These are phyloP conservation scores for Flexamia atlantica DNA, from an alignment of 2,888 invertebrate genomes.

Conservation along the genomic window DNA sequence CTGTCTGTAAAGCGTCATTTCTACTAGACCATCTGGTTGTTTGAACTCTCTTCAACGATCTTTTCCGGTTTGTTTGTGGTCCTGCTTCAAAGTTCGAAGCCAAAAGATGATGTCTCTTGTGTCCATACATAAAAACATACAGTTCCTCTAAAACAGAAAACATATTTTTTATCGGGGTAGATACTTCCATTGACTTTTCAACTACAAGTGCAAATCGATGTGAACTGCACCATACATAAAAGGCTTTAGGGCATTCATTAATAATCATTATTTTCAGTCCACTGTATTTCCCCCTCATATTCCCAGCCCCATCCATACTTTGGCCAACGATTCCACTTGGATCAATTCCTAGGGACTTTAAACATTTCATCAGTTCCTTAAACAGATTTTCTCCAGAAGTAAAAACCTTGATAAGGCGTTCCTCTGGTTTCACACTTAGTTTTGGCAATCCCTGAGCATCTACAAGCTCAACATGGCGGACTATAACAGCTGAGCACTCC, in stretches of 20 bases:
- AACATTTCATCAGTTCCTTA: not conserved
- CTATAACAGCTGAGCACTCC: constrained; percentile 33
- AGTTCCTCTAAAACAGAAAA: constrained; percentile 25
- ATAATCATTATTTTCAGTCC: constrained; percentile 28
- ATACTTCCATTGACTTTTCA: constrained; percentile 49
- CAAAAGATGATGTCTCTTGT: constrained; percentile 44
- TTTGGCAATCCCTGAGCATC: not conserved
- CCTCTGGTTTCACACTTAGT: constrained; percentile 51
- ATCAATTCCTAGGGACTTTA: constrained; percentile 21
- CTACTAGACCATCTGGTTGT: constrained; percentile 56
- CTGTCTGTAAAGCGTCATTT: constrained; percentile 50
- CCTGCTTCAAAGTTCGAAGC: constrained; percentile 30
- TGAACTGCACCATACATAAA: constrained; percentile 47
- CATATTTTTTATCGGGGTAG: constrained; percentile 37
- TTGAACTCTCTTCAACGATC: constrained; percentile 46
- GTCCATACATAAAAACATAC: constrained; percentile 49
- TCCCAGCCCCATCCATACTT: constrained; percentile 60
- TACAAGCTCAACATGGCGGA: constrained; percentile 45
- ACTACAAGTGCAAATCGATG: constrained; percentile 52
- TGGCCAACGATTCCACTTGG: constrained; percentile 33
- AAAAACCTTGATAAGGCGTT: constrained; percentile 41
- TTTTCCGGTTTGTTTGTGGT: not conserved
- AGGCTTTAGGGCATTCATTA: constrained; percentile 44
- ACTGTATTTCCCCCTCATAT: not conserved
- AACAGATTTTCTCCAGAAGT: constrained; percentile 29